Evolutionary conservation across 2,797 vertebrate species (phyloP), one percentile per base, ranked within the genome.

Genomic region (Pitangus sulphuratus): DNA sequence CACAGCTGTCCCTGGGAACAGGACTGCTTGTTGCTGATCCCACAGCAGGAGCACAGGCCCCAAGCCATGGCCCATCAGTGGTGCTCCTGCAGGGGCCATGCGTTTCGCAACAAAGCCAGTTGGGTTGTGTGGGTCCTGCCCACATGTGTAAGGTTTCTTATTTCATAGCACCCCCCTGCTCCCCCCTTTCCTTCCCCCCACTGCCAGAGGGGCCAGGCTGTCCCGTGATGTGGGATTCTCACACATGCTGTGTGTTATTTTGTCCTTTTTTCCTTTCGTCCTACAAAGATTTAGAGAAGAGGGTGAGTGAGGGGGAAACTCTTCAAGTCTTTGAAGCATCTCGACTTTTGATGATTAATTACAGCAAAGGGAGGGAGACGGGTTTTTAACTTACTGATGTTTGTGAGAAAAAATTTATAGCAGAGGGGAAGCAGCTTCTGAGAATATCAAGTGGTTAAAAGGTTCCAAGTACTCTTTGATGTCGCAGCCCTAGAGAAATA

Each of bases 301-400:
- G 62, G 78, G 95, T 70, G 95, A 94, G 87, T 44, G 47, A 92
- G 87, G 92, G 95, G 84, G 66, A 89, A 96, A 74, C 87, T 80
- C 47, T 84, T 86, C 69, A 84, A 74, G 80, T 64, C 97, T 97
- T 97, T 91, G 96, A 97, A 97, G 96, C 94, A 77, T 74, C 80
- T 88, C 94, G 95, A 96, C 95, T 97, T 94, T 61, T 53, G 15
- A 90, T 96, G 97, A 97, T 96, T 86, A 95, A 97, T 85, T 81
- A 91, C 94, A 94, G 87, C 58, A 66, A 90, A 87, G 87, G 92
- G 89, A 92, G 85, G 87, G 90, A 94, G 92, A 86, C 71, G 94
- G 12, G 16, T 76, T 92, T 97, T 93, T 95, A 96, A 87, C 97
- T 98, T 98, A 98, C 92, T 97, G 97, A 96, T 64, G 87, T 82